Percentiles rank a stretch among this genome's conserved stretches.
phyloP scores from a whole-genome alignment of 1,140 invertebrate genomes.

The Ooceraea biroi region DNA sequence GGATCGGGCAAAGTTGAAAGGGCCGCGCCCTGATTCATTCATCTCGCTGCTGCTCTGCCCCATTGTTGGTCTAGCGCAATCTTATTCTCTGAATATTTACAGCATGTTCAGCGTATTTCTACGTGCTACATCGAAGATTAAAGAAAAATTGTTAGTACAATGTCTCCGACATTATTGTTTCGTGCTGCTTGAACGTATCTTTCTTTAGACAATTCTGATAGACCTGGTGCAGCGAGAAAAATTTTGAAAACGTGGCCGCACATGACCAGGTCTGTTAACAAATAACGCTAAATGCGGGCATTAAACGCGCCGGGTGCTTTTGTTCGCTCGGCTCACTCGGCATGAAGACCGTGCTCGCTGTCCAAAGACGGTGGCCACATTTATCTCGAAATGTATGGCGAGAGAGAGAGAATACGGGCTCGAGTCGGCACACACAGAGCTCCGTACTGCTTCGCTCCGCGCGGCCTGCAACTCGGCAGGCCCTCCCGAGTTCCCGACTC shows the following conservation, averaged over 20 bases:
- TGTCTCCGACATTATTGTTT: conserved; percentile 3
- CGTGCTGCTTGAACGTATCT: too few species aligned
- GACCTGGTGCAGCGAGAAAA: too few species aligned
- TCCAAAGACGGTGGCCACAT: conserved; percentile 3
- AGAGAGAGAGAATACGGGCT: conserved; percentile 51
- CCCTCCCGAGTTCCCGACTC: not conserved
- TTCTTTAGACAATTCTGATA: too few species aligned
- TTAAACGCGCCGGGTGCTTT: conserved; percentile 25
- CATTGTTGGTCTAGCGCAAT: not conserved
- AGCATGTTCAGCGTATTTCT: not conserved
- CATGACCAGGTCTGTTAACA: not conserved
- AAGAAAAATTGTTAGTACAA: too few species aligned
- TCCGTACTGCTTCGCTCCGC: conserved; percentile 16
- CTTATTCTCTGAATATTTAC: not conserved
- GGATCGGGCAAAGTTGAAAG: not conserved
- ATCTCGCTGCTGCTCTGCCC: not conserved
- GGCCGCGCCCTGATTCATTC: conserved; percentile 29
- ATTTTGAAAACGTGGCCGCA: not conserved
- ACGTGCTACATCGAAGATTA: not conserved
- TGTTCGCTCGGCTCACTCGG: too few species aligned
- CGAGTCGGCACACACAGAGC: conserved; percentile 14
- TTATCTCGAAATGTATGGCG: conserved; percentile 44
- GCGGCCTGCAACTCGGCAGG: not conserved
- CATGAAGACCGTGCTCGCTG: too few species aligned
- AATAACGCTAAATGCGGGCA: conserved; percentile 40